Percentiles rank a stretch among this genome's conserved stretches.
Evolutionary conservation across 1,140 invertebrate genomes (phyloP).

Genomic region (Lepidurus apus): DNA sequence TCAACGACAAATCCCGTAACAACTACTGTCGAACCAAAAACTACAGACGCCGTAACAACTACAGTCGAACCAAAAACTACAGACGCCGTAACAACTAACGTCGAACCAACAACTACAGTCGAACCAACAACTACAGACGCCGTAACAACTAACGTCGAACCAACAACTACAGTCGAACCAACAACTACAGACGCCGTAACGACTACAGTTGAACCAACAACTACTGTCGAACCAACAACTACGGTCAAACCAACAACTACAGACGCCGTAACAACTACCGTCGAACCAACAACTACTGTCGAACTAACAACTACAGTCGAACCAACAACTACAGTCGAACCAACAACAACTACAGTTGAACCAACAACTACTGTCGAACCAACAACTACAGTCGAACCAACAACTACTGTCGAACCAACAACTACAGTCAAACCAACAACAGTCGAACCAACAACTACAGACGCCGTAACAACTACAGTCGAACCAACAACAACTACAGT

Average conservation of each 20-base stretch:
- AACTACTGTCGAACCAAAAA: not conserved
- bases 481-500: not conserved
- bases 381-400: not conserved
- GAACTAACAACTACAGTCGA: not conserved
- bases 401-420: not conserved
- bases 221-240: not conserved
- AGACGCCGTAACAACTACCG: not conserved
- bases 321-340: constrained; percentile 4
- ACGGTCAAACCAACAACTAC: not conserved
- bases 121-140: not conserved
- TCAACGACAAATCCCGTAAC: constrained; percentile 1
- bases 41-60: not conserved
- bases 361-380: not conserved
- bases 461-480: not conserved
- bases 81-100: not conserved
- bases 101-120: not conserved
- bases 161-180: constrained; percentile 24
- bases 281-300: not conserved
- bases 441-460: not conserved
- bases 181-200: constrained; percentile 1
- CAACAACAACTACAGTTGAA: not conserved
- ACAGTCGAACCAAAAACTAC: not conserved
- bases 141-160: not conserved
- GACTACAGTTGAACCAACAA: not conserved
- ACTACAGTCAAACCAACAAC: not conserved